Evolutionary conservation across 2,113 vertebrate species (phyloP).

Genomic region (Chelonoidis abingdonii): DNA sequence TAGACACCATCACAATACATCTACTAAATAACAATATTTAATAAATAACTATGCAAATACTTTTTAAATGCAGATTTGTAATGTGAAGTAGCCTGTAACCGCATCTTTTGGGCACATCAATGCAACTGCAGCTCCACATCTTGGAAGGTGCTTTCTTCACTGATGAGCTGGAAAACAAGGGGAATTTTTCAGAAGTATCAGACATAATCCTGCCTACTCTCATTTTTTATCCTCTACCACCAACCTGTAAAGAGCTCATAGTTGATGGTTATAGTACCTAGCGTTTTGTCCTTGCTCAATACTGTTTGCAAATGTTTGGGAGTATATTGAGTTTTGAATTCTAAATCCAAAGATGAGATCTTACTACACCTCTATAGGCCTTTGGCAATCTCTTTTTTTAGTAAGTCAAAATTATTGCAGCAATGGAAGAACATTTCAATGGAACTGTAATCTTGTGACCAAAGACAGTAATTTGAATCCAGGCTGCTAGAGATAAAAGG

Average conservation of each 20-base stretch:
- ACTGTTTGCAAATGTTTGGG: background rate
- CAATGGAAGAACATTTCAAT: background rate
- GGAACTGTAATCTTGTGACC: background rate
- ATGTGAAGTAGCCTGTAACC: background rate
- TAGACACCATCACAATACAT: background rate
- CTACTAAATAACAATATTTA: background rate
- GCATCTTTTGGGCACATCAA: background rate
- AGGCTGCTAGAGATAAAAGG: background rate
- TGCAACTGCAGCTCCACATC: background rate
- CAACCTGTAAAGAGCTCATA: background rate
- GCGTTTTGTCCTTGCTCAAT: background rate
- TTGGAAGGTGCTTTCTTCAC: background rate
- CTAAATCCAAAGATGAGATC: background rate
- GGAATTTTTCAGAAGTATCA: background rate
- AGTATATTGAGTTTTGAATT: background rate
- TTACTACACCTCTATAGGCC: background rate
- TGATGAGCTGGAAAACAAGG: background rate
- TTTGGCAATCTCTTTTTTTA: background rate
- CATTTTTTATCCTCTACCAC: background rate
- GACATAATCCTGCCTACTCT: background rate
- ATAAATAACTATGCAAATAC: background rate
- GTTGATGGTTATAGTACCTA: background rate
- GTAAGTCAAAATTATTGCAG: background rate
- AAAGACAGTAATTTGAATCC: background rate
- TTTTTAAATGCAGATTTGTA: background rate